Conservation (phyloP, 23 tunicate species). For the Clavelina lepadiformis region DNA sequence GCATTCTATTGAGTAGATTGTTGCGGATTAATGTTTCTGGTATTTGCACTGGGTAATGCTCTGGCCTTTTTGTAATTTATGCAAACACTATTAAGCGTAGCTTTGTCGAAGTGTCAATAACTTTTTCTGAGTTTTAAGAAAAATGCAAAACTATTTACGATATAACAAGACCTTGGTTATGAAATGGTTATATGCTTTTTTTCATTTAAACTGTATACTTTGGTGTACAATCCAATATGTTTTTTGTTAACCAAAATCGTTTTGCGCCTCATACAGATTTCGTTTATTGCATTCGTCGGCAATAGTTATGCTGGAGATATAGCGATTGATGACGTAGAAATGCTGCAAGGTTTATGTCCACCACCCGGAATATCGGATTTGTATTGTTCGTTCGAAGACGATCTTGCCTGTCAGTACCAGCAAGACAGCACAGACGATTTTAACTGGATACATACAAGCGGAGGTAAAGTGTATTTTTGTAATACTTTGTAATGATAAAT, state of each 20-base stretch:
- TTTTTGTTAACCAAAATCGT: no score
- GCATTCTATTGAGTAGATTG: no score
- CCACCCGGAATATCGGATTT: constrained; percentile 57
- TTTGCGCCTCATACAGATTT: constrained; percentile 34
- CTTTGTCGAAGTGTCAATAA: no score
- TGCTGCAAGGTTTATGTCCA: constrained; percentile 67
- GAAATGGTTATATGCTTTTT: no score
- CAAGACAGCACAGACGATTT: constrained; percentile 82
- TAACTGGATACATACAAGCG: constrained; percentile 90
- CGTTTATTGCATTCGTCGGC: constrained; percentile 57
- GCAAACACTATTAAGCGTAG: no score
- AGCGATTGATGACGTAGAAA: constrained; percentile 77
- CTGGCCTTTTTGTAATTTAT: no score
- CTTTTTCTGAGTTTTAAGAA: background rate
- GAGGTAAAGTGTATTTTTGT: constrained; percentile 64
- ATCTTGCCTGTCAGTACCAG: constrained; percentile 62
- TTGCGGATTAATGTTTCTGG: no score
- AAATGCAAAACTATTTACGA: no score
- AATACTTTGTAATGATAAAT: background rate
- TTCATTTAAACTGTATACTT: background rate
- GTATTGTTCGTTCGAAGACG: constrained; percentile 82
- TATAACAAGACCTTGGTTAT: no score
- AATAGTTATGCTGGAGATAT: constrained; percentile 58
- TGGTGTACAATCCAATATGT: background rate
- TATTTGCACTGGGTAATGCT: no score